Evolutionary conservation across 2,113 vertebrate genomes (phyloP).

Genomic region (Archocentrus centrarchus): DNA sequence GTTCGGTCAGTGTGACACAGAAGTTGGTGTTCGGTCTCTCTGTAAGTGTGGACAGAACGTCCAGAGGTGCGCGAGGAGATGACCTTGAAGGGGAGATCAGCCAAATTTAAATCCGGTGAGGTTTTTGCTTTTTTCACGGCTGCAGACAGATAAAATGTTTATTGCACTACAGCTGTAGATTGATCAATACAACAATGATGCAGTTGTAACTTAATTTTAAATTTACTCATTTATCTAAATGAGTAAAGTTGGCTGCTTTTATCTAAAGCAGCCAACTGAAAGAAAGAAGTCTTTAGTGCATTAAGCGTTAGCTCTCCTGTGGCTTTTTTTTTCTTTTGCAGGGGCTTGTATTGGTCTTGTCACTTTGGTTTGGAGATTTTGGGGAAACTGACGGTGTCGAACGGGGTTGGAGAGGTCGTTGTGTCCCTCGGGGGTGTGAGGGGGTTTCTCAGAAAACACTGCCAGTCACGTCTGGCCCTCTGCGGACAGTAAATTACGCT

Average conservation of each 20-base stretch:
- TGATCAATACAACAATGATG: background rate
- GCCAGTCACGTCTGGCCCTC: slow-evolving; percentile 67
- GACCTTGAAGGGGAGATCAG: background rate
- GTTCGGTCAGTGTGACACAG: background rate
- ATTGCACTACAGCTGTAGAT: background rate
- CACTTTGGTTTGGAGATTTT: slow-evolving; percentile 45
- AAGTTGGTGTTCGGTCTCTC: too few relatives aligned
- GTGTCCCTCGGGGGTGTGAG: slow-evolving; percentile 42
- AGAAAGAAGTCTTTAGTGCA: background rate
- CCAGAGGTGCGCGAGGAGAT: background rate
- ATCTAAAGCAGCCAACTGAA: background rate
- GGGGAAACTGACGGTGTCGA: slow-evolving; percentile 8
- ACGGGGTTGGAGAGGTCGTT: slow-evolving; percentile 51
- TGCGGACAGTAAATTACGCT: slow-evolving; percentile 71
- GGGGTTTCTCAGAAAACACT: slow-evolving; percentile 67
- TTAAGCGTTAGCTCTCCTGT: slow-evolving; percentile 21
- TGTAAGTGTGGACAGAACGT: background rate
- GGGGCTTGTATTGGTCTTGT: slow-evolving; percentile 40
- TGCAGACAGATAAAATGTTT: background rate
- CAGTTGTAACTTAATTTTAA: background rate
- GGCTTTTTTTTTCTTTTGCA: slow-evolving; percentile 1
- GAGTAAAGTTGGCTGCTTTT: too few relatives aligned
- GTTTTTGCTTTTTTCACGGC: background rate
- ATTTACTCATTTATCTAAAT: too few relatives aligned
- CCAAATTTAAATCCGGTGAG: background rate